A percentile compares a stretch with the other conserved stretches of the same genome.
Evolutionary conservation across 53 echinoderm and acorn worm species (phyloP).

Genomic region (Mesocentrotus franciscanus): DNA sequence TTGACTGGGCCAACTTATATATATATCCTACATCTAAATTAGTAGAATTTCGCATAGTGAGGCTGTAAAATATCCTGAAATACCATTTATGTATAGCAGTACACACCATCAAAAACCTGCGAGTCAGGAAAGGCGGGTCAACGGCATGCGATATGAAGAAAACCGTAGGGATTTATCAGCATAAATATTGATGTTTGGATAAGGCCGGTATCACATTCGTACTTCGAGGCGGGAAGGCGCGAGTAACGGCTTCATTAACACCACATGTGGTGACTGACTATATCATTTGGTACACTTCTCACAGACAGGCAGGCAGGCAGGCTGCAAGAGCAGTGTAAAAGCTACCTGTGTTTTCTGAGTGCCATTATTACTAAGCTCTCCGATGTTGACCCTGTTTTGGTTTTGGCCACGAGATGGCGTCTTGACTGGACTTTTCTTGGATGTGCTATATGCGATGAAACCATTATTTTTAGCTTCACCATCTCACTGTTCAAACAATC

Average conservation of each 20-base stretch:
- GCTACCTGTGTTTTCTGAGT: constrained; percentile 49
- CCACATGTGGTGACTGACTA: constrained; percentile 60
- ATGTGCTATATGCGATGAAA: neutral
- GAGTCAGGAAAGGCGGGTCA: neutral
- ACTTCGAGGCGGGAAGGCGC: constrained; percentile 26
- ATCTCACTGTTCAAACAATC: neutral
- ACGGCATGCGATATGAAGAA: neutral
- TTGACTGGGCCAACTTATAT: neutral
- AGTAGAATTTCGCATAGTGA: too few species aligned
- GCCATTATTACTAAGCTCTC: neutral
- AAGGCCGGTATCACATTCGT: constrained; percentile 42
- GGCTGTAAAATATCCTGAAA: neutral
- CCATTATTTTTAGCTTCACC: neutral
- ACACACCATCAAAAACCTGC: neutral
- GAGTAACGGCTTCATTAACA: constrained; percentile 63
- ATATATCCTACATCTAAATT: too few species aligned
- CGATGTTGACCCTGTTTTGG: neutral
- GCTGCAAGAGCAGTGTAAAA: neutral
- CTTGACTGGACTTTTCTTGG: neutral
- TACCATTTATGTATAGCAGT: neutral
- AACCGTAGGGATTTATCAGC: constrained; percentile 57
- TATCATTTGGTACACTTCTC: constrained; percentile 2
- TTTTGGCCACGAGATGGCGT: constrained; percentile 47
- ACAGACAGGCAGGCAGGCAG: neutral
- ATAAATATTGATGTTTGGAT: constrained; percentile 69